Conservation (phyloP, 2,888 invertebrate species). For the Clepsis dumicolana region DNA sequence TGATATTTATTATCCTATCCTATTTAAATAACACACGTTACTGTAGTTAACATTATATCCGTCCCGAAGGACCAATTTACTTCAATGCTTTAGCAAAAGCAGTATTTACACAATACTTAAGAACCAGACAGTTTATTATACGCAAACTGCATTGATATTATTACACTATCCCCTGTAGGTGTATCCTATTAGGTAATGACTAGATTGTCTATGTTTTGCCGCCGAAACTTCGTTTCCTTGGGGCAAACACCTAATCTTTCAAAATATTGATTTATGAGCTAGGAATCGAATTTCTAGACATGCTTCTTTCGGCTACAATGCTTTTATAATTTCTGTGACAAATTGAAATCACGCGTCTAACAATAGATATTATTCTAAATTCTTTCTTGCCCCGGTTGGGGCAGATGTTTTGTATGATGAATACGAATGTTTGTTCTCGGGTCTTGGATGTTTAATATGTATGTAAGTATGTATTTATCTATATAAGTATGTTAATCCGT, state of each 20-base stretch:
- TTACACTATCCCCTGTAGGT: slow-evolving; percentile 52
- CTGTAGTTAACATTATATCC: slow-evolving; percentile 26
- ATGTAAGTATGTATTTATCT: too few relatives aligned
- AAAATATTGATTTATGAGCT: slow-evolving; percentile 2
- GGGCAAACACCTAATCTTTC: neutral
- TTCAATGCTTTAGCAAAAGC: slow-evolving; percentile 28
- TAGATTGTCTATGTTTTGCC: slow-evolving; percentile 45
- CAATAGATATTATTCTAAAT: neutral
- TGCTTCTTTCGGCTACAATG: neutral
- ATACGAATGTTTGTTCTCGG: too few relatives aligned
- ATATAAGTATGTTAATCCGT: too few relatives aligned
- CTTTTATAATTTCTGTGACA: neutral
- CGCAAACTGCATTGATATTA: slow-evolving; percentile 39
- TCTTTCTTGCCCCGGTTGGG: too few relatives aligned
- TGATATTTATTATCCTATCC: slow-evolving; percentile 31
- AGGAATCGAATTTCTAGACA: neutral
- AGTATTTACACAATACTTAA: slow-evolving; percentile 23
- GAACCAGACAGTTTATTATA: slow-evolving; percentile 6
- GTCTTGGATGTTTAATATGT: too few relatives aligned
- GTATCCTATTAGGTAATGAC: slow-evolving; percentile 50
- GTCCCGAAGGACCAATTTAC: slow-evolving; percentile 42
- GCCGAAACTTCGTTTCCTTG: slow-evolving; percentile 46
- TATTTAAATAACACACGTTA: slow-evolving; percentile 27
- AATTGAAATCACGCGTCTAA: neutral
- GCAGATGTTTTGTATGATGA: too few relatives aligned